Evolutionary conservation across 2,113 vertebrate species (phyloP), one percentile per base, ranked within the genome.

Genomic region (Myrmecobius fasciatus): DNA sequence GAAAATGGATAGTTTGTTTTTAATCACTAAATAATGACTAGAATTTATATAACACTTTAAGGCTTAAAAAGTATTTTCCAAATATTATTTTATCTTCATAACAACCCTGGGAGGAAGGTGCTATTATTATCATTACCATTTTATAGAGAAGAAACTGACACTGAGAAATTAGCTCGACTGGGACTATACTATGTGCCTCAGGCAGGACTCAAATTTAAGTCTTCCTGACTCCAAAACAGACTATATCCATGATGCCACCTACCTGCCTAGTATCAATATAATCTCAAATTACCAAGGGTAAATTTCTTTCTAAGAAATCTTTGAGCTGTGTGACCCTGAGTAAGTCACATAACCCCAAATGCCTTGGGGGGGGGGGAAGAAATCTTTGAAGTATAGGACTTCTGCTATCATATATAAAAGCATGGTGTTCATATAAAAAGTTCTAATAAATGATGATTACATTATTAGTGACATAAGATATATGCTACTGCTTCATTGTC

Each of bases 1-100:
- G 97, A 96, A 96, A 52, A 96, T 96, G 96, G 93, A 43, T 94
- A 90, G 89, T 92, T 97, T 95, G 83, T 56, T 94, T 94, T 95
- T 95, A 93, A 49, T 91, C 96, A 83, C 43, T 83, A 83, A 83
- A 43, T 43, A 83, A 83, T 83, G 43, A n/a, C 20, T 83, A 24
- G 67, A 43, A 83, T 83, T 43, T 43, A 83, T 83, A 83, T 22
- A 43, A 20, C 7, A 43, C n/a, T 43, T 83, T 83, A 83, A 43
- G 67, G n/a, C 22, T 83, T 83, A 83, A n/a, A 83, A 24, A 83
- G 20, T 7, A 83, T 6, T 43, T 83, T n/a, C 43, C 36, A 83
- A 83, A 43, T 83, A 83, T 75, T 43, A 75, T 83, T 83, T 83
- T 83, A 24, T 83, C 67, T 43, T 83, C 67, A 43, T 7, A 43